Evolutionary conservation across 2,113 vertebrate species (phyloP).

Genomic region (Dicentrarchus labrax): DNA sequence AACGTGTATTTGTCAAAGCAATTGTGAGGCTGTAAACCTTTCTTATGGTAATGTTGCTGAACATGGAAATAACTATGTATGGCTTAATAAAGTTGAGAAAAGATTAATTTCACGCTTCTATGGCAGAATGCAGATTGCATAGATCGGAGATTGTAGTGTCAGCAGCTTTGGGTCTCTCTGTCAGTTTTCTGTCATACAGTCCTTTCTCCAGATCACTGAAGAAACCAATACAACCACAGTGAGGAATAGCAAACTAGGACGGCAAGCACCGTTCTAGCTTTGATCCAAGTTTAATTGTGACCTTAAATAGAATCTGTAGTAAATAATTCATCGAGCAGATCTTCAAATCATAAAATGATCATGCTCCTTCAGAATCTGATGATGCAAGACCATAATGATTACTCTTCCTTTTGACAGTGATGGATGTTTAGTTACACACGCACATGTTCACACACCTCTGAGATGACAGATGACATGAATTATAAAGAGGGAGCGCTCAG

Average conservation of each 20-base stretch:
- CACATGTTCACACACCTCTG: conserved; percentile 15
- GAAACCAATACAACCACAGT: not conserved
- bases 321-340: conserved; percentile 29
- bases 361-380: not conserved
- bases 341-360: conserved; percentile 1
- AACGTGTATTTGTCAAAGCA: not conserved
- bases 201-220: not conserved
- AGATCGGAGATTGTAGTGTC: conserved; percentile 29
- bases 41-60: not conserved
- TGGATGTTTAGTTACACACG: not conserved
- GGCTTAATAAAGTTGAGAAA: conserved; percentile 36
- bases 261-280: not conserved
- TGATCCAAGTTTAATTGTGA: conserved; percentile 48
- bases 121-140: conserved; percentile 5
- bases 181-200: not conserved
- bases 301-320: conserved; percentile 46
- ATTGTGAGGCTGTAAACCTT: not conserved
- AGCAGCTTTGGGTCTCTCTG: conserved; percentile 11
- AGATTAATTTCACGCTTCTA: conserved; percentile 56
- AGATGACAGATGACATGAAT: not conserved
- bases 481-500: not conserved
- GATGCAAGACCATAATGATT: not conserved
- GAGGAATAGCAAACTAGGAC: conserved; percentile 18
- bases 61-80: not conserved
- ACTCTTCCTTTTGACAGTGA: conserved; percentile 13